These are phyloP conservation scores for Nemopilema nomurai DNA, from an alignment of 30 jellyfish, hydroid and myxozoan species.

Conservation along the genomic window DNA sequence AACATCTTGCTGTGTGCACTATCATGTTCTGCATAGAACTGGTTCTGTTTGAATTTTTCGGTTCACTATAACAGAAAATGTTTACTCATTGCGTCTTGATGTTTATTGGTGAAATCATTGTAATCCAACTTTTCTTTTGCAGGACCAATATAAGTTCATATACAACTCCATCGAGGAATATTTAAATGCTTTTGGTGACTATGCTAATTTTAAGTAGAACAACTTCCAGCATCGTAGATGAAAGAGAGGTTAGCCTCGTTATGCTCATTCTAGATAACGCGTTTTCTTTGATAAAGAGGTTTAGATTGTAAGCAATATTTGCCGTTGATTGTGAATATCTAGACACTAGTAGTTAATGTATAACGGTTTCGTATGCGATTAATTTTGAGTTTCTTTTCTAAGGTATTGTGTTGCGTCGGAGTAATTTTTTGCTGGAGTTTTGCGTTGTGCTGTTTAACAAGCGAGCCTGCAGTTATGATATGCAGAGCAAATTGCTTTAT, in stretches of 20 bases:
- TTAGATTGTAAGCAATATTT: neutral
- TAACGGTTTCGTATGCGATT: neutral
- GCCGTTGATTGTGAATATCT: neutral
- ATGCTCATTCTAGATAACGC: neutral
- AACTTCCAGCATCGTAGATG: neutral
- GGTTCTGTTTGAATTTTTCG: neutral
- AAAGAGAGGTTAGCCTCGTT: neutral
- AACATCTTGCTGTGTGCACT: too few relatives aligned
- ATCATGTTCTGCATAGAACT: neutral
- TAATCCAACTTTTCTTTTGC: neutral
- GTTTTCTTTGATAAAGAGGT: neutral
- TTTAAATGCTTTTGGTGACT: slow-evolving; percentile 84
- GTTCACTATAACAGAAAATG: neutral
- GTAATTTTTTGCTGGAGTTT: neutral
- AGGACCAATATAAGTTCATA: slow-evolving; percentile 86
- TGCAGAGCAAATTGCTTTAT: neutral
- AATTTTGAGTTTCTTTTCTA: neutral
- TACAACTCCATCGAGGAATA: slow-evolving; percentile 83
- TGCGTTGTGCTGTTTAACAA: neutral
- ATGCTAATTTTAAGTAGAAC: slow-evolving; percentile 64
- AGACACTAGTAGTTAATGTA: neutral
- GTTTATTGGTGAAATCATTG: too few relatives aligned
- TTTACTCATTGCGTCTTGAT: neutral
- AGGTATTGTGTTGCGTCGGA: neutral
- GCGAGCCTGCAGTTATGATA: neutral